Conservation (phyloP, 1,140 invertebrate genomes). For the Aphaenogaster rudis region DNA sequence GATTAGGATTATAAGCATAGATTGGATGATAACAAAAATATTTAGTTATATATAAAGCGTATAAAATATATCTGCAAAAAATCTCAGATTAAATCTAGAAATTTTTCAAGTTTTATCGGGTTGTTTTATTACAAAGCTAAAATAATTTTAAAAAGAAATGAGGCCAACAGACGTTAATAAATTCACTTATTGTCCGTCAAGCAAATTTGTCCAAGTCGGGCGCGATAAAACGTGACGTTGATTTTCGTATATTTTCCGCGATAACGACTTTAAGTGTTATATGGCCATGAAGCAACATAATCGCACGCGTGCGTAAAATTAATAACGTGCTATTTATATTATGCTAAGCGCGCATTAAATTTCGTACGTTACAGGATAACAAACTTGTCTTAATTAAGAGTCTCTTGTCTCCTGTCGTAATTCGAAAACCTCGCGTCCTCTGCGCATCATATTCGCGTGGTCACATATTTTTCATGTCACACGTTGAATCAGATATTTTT, state of each 20-base stretch:
- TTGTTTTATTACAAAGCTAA: background rate
- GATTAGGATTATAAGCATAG: background rate
- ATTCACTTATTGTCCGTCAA: background rate
- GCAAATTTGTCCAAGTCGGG: constrained; percentile 18
- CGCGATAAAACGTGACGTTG: constrained; percentile 15
- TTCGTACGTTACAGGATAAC: constrained; percentile 6
- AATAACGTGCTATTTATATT: constrained; percentile 37
- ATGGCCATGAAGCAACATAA: background rate
- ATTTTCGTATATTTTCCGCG: constrained; percentile 17
- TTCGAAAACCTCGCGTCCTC: background rate
- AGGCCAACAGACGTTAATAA: constrained; percentile 12
- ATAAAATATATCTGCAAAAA: background rate
- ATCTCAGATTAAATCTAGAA: background rate
- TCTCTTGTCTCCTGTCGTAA: background rate
- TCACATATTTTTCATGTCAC: background rate
- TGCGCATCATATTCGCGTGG: background rate
- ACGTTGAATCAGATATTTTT: constrained; percentile 54
- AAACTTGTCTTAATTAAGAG: background rate
- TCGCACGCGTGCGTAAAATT: background rate
- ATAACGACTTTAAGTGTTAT: constrained; percentile 37
- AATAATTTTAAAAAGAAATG: background rate
- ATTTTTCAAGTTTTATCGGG: background rate
- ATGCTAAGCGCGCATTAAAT: background rate
- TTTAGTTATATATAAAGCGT: background rate
- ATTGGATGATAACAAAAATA: background rate